Evolutionary conservation across 2,113 vertebrate genomes (phyloP).

Genomic region (Gobio gobio): DNA sequence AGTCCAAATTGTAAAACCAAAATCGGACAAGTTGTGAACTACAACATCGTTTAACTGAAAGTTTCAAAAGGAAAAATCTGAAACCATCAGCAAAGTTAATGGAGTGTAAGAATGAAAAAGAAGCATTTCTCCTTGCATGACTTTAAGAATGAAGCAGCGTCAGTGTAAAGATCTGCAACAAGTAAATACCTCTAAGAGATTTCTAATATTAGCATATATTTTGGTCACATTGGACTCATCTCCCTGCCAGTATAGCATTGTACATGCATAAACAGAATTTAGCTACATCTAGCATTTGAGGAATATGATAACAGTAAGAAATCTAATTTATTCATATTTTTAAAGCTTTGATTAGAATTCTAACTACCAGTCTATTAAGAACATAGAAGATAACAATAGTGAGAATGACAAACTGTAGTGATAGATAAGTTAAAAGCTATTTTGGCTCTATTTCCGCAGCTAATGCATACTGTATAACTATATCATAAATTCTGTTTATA

Average conservation of each 20-base stretch:
- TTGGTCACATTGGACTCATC: slow-evolving; percentile 4
- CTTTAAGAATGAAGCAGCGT: slow-evolving; percentile 4
- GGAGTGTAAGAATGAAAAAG: background rate
- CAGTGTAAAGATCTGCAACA: background rate
- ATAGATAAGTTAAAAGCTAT: slow-evolving; percentile 11
- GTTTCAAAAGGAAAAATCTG: background rate
- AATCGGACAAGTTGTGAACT: background rate
- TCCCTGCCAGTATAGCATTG: background rate
- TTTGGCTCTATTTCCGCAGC: background rate
- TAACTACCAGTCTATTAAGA: background rate
- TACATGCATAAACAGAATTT: slow-evolving; percentile 8
- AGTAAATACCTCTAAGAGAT: slow-evolving; percentile 2
- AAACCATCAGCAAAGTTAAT: background rate
- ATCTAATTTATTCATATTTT: background rate
- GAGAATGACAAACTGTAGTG: slow-evolving; percentile 10
- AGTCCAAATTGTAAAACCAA: background rate
- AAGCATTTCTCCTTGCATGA: slow-evolving; percentile 1
- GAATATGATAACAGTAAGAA: background rate
- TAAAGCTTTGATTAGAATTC: background rate
- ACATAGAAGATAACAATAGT: background rate
- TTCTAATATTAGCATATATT: background rate
- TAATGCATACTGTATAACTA: slow-evolving; percentile 11
- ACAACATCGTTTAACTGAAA: background rate
- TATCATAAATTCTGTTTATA: slow-evolving; percentile 32
- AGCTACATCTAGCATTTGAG: slow-evolving; percentile 6